Base-by-base conservation (phyloP, 2,797 vertebrate species). In the Florisuga fusca region DNA sequence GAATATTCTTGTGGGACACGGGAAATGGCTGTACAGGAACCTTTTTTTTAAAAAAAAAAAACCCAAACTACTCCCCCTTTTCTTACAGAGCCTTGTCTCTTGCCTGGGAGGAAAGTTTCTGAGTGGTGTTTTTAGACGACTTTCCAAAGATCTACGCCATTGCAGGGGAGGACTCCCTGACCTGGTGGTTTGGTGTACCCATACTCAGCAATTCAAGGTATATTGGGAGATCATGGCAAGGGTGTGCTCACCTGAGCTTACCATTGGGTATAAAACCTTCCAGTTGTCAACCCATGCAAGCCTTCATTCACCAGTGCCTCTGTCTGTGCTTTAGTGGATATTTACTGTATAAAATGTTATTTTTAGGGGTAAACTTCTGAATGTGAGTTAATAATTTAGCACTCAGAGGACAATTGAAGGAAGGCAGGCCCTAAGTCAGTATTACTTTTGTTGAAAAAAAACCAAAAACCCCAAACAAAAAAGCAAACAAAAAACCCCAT, bases 141-240 rank as follows among this genome's bases (percentile, higher is more conserved):
- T 99, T 97, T 98, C 98, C 11, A 92, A 94, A 95, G 99, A 99
- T 94, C 98, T 99, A 51, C 98, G 99, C 43, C 99, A 99, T 87
- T 99, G 98, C 90, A 98, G 98, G 53, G 99, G 97, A 9, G 99
- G 99, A 6, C 98, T 99, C 57, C 99, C 99, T 0, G 99, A 99
- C 97, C 98, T 99, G 58, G 98, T 99, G 6, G 99, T 99, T 87
- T 99, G 99, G 99, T 98, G 97, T 95, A 98, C 98, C 3, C 97
- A 96, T 45, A 97, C 90, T 26, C 95, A 54, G 19, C 97, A 15
- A 22, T 98, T 96, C 86, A 99, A 99, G 98, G 99, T 99, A 92
- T 78, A 81, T 20, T 83, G 61, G 53, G 34, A 31, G 21, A 17
- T 43, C 36, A 4, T 5, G 9, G 57, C 25, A 19, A 2, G 1